phyloP scores from a whole-genome alignment of 92 coral and sea anemone species.

The Blastomussa wellsi region DNA sequence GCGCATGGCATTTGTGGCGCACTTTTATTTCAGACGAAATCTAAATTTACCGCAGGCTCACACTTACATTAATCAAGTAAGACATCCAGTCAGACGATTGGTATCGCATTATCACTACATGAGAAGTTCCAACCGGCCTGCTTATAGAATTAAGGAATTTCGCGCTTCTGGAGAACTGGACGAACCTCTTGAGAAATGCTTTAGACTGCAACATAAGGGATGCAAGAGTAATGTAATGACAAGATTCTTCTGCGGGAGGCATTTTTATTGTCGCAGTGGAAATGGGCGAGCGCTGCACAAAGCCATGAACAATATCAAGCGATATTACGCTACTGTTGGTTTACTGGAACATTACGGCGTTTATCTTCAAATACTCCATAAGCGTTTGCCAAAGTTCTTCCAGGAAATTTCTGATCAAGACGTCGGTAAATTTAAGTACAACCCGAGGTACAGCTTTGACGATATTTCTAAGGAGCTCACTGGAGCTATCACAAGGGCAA shows the following conservation, averaged over 20 bases:
- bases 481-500: constrained; percentile 54
- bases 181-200: constrained; percentile 79
- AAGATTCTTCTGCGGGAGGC: constrained; percentile 90
- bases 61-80: constrained; percentile 92
- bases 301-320: constrained; percentile 79
- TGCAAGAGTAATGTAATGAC: constrained; percentile 88
- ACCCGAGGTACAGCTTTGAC: constrained; percentile 49
- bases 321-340: constrained; percentile 82
- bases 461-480: constrained; percentile 58
- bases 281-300: constrained; percentile 62
- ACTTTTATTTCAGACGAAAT: constrained; percentile 82
- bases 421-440: constrained; percentile 55
- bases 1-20: constrained; percentile 81
- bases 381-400: constrained; percentile 78
- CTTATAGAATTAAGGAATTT: constrained; percentile 57
- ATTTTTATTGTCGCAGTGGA: constrained; percentile 74
- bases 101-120: constrained; percentile 90
- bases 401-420: constrained; percentile 34
- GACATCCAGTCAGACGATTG: constrained; percentile 88
- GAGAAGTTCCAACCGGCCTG: constrained; percentile 69
- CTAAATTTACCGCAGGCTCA: constrained; percentile 66
- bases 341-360: constrained; percentile 70
- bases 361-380: constrained; percentile 71
- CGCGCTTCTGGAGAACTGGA: constrained; percentile 63
- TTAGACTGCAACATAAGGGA: constrained; percentile 77